These are phyloP conservation scores for Baccha elongata DNA, from an alignment of 2,888 invertebrate genomes.

Conservation along the genomic window DNA sequence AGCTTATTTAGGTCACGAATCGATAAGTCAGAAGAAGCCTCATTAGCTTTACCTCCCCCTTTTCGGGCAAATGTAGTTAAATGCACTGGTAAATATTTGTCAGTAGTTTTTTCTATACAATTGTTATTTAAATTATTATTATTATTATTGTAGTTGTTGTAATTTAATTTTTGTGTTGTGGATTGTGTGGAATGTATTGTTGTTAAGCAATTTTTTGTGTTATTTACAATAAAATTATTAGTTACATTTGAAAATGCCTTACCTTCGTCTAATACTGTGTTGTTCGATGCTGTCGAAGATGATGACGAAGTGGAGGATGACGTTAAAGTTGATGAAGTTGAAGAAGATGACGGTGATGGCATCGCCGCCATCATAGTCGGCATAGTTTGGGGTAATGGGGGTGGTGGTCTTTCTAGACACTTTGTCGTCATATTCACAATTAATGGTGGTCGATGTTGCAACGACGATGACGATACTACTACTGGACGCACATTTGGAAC, in stretches of 20 bases:
- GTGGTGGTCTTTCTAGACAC: conserved; percentile 65
- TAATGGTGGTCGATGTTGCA: conserved; percentile 74
- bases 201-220: conserved; percentile 65
- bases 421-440: conserved; percentile 74
- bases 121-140: conserved; percentile 39
- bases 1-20: conserved; percentile 69
- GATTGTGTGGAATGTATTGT: conserved; percentile 71
- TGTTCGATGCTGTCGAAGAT: conserved; percentile 74
- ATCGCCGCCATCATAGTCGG: conserved; percentile 75
- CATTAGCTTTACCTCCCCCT: conserved; percentile 4
- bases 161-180: conserved; percentile 56
- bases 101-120: conserved; percentile 61
- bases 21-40: conserved; percentile 64
- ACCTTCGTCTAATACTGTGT: conserved; percentile 72
- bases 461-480: conserved; percentile 72
- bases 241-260: conserved; percentile 59
- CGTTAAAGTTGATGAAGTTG: conserved; percentile 77
- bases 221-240: conserved; percentile 68
- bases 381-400: conserved; percentile 60
- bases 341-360: conserved; percentile 80
- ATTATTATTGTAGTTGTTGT: conserved; percentile 44
- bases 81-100: conserved; percentile 62
- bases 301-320: conserved; percentile 62
- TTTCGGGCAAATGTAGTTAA: conserved; percentile 38
- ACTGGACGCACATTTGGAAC: conserved; percentile 81